Evolutionary conservation across 2,888 invertebrate species (phyloP).

Genomic region (Pachycephus smyrnensis): DNA sequence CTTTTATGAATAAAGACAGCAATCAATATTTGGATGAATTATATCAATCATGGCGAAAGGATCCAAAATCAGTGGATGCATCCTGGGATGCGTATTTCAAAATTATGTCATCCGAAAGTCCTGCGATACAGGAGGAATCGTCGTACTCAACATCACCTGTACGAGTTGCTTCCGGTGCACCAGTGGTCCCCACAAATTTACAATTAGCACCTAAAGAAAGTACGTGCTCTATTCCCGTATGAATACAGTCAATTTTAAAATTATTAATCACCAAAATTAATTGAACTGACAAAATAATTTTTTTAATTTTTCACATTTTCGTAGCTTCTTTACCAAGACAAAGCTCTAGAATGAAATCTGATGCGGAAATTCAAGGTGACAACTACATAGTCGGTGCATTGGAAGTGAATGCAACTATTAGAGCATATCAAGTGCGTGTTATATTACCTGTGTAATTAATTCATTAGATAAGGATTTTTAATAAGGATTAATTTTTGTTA

Average conservation of each 20-base stretch:
- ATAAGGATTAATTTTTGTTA: background rate
- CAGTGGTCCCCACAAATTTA: conserved; percentile 9
- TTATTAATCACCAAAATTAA: background rate
- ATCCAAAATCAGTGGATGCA: conserved; percentile 44
- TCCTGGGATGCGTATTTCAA: conserved; percentile 55
- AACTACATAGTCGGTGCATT: conserved; percentile 31
- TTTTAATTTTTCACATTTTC: background rate
- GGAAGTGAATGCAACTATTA: conserved; percentile 50
- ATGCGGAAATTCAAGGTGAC: conserved; percentile 33
- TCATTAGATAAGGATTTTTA: background rate
- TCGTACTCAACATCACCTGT: background rate
- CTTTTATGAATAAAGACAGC: conserved; percentile 47
- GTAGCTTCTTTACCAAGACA: conserved; percentile 18
- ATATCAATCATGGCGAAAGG: conserved; percentile 49
- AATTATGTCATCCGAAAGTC: conserved; percentile 16
- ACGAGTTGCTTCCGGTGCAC: background rate
- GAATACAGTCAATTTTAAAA: background rate
- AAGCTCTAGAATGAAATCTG: conserved; percentile 25
- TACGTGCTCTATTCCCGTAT: background rate
- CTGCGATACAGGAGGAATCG: background rate
- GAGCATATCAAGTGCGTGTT: conserved; percentile 54
- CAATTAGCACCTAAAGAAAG: conserved; percentile 8
- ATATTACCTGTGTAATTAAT: background rate
- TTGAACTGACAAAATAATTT: background rate
- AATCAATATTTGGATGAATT: conserved; percentile 55